These are phyloP conservation scores for Brachionus rubens DNA, from an alignment of 1,140 invertebrate species.

Conservation along the genomic window DNA sequence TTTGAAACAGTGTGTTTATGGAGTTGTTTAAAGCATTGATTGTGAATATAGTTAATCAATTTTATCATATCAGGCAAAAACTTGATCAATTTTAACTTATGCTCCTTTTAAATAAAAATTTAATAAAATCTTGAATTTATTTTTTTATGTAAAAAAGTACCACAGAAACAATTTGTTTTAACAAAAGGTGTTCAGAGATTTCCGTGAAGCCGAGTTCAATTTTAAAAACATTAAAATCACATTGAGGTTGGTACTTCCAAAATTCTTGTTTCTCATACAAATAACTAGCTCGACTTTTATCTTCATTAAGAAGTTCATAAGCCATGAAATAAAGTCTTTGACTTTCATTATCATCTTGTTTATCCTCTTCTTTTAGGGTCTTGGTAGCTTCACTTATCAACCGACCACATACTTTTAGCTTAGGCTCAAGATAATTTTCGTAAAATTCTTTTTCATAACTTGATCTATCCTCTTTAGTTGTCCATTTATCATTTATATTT, in stretches of 20 bases:
- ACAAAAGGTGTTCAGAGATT: neutral
- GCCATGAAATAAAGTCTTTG: slow-evolving; percentile 42
- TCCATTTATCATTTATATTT: neutral
- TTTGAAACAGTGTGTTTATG: neutral
- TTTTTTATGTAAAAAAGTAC: neutral
- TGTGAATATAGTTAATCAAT: slow-evolving; percentile 3
- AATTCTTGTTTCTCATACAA: slow-evolving; percentile 1
- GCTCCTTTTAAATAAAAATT: neutral
- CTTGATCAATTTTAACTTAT: neutral
- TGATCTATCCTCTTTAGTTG: neutral
- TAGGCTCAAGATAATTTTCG: slow-evolving; percentile 13
- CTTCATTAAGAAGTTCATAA: neutral
- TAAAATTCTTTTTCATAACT: slow-evolving; percentile 26
- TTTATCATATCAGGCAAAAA: neutral
- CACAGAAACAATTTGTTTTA: neutral
- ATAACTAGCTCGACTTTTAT: neutral
- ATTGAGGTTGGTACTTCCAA: slow-evolving; percentile 32
- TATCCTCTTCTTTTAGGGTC: neutral
- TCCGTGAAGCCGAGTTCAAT: neutral
- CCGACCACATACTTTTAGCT: neutral
- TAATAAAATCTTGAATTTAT: neutral
- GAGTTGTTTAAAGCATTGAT: neutral
- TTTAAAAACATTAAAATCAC: slow-evolving; percentile 24
- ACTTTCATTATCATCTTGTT: slow-evolving; percentile 29
- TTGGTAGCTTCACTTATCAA: neutral